A percentile compares a stretch with the other conserved stretches of the same genome.
Evolutionary conservation across 2,797 vertebrate species (phyloP).

Genomic region (Neosilurus hyrtlii): DNA sequence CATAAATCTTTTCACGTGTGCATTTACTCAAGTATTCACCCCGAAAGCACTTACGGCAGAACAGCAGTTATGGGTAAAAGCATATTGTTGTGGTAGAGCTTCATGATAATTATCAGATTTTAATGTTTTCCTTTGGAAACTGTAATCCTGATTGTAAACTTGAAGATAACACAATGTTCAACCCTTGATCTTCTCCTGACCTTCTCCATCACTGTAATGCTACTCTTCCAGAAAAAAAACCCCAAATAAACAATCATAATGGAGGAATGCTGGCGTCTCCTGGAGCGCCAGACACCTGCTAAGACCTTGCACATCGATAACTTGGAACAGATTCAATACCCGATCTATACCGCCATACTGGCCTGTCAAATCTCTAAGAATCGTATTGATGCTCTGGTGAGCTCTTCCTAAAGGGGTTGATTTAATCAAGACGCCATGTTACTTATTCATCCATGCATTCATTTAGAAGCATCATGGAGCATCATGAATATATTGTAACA

Average conservation of each 20-base stretch:
- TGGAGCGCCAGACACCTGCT: conserved; percentile 41
- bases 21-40: conserved; percentile 52
- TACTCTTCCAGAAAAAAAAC: neutral
- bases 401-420: conserved; percentile 32
- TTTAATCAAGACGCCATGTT: conserved; percentile 28
- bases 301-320: conserved; percentile 42
- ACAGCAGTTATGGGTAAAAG: conserved; percentile 32
- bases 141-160: neutral
- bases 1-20: conserved; percentile 47
- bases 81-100: neutral
- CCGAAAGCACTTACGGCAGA: conserved; percentile 51
- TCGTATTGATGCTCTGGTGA: conserved; percentile 40
- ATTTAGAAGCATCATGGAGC: neutral
- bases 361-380: conserved; percentile 27
- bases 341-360: conserved; percentile 45
- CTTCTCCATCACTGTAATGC: conserved; percentile 28
- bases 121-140: neutral
- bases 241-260: conserved; percentile 43
- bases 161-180: neutral
- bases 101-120: neutral
- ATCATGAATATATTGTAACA: neutral
- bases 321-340: conserved; percentile 48
- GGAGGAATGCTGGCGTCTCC: conserved; percentile 22
- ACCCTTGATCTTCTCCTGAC: conserved; percentile 1
- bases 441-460: conserved; percentile 5